These are phyloP conservation scores for Dysmachus trigonus DNA, from an alignment of 2,888 invertebrate genomes.

Conservation along the genomic window DNA sequence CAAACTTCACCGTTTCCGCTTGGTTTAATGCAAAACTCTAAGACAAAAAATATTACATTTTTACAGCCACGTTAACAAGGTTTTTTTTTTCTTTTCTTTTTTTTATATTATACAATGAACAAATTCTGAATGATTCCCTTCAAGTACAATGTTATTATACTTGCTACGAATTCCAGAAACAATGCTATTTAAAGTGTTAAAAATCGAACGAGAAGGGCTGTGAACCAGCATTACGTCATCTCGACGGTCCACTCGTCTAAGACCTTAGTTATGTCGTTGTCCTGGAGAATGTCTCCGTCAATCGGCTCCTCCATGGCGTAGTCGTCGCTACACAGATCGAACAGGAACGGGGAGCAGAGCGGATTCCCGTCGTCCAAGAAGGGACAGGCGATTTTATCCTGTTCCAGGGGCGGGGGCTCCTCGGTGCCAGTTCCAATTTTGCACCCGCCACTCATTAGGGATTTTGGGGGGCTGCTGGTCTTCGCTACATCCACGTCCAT, in stretches of 20 bases:
- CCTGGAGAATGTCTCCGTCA: conserved; percentile 53
- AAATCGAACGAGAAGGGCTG: not conserved
- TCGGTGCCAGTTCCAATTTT: not conserved
- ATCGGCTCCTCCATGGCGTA: conserved; percentile 57
- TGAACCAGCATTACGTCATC: not conserved
- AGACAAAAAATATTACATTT: conserved; percentile 1
- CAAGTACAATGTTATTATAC: not conserved
- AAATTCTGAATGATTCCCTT: not conserved
- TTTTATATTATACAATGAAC: not conserved
- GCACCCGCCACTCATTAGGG: not conserved
- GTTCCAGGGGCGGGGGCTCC: conserved; percentile 23
- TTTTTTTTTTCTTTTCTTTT: no score
- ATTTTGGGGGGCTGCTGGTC: not conserved
- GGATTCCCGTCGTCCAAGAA: conserved; percentile 57
- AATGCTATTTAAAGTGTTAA: not conserved
- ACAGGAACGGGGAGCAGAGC: conserved; percentile 56
- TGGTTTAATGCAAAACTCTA: conserved; percentile 2
- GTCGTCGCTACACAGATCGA: conserved; percentile 61
- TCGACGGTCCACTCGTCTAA: conserved; percentile 55
- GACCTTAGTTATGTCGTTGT: conserved; percentile 58
- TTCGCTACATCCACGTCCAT: not conserved
- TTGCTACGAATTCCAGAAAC: not conserved
- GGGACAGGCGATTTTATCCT: conserved; percentile 38
- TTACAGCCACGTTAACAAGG: not conserved
- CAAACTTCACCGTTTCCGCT: not conserved